Evolutionary conservation across 2,113 vertebrate species (phyloP).

Genomic region (Tauraco erythrolophus): DNA sequence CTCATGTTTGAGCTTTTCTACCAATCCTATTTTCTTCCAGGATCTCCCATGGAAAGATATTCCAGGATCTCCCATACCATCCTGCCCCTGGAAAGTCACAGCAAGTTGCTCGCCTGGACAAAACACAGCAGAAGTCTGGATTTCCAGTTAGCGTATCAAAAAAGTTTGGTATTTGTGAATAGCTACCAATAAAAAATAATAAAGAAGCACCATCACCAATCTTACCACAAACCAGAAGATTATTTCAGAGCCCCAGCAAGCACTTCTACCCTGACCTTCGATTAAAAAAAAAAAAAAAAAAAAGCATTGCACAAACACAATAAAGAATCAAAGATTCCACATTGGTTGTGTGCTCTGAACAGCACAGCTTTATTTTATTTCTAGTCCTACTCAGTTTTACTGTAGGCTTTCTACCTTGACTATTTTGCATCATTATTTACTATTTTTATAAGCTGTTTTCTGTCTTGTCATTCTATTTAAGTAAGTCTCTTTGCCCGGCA

Average conservation of each 20-base stretch:
- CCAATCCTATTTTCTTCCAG: neutral
- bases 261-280: neutral
- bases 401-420: neutral
- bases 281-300: neutral
- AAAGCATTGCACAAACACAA: neutral
- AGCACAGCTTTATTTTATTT: neutral
- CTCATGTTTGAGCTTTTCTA: neutral
- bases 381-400: neutral
- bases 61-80: neutral
- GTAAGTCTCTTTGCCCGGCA: neutral
- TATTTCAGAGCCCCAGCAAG: neutral
- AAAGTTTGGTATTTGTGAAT: neutral
- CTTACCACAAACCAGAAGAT: neutral
- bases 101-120: neutral
- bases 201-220: neutral
- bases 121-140: neutral
- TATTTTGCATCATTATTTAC: neutral
- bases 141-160: rapidly evolving
- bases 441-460: neutral
- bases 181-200: neutral
- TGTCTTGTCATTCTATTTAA: neutral
- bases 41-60: too few relatives aligned
- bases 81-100: neutral
- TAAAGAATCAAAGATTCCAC: neutral
- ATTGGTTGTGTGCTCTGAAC: neutral